Percentiles rank a stretch among this genome's conserved stretches.
Evolutionary conservation across 2,888 invertebrate species (phyloP).

Genomic region (Sinodicranocentrus sp.): DNA sequence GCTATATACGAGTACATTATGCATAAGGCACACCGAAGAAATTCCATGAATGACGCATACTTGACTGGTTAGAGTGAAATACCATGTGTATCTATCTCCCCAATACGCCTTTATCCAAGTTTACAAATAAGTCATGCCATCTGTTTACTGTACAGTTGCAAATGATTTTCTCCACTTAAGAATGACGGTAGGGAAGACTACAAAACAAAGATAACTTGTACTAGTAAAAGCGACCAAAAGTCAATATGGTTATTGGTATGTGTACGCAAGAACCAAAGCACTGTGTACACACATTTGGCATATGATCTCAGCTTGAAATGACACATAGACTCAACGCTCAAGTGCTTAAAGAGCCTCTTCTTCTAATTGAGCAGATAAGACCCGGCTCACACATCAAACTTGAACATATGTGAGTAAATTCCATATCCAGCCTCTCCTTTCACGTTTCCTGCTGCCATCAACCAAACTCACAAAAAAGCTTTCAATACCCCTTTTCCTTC

Average conservation of each 20-base stretch:
- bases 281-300: too few relatives aligned
- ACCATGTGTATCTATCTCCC: slow-evolving; percentile 8
- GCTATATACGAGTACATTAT: too few relatives aligned
- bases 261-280: too few relatives aligned
- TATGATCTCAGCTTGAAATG: too few relatives aligned
- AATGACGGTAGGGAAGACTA: not conserved
- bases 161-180: slow-evolving; percentile 57
- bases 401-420: not conserved
- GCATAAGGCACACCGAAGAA: too few relatives aligned
- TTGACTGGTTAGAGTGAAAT: too few relatives aligned
- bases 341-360: slow-evolving; percentile 20
- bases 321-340: slow-evolving; percentile 13
- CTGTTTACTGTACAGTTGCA: slow-evolving; percentile 46
- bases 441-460: slow-evolving; percentile 1
- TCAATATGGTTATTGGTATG: too few relatives aligned
- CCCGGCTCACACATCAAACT: not conserved
- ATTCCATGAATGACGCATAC: too few relatives aligned
- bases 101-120: slow-evolving; percentile 48
- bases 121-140: slow-evolving; percentile 36
- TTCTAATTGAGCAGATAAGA: slow-evolving; percentile 16
- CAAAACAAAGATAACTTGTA: too few relatives aligned
- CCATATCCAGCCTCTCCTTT: not conserved
- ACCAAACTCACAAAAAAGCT: not conserved
- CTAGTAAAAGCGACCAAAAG: too few relatives aligned
- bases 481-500: not conserved